Evolutionary conservation across 1,140 invertebrate species (phyloP), one percentile per base, ranked within the genome.

Genomic region (Zaprionus africanus): DNA sequence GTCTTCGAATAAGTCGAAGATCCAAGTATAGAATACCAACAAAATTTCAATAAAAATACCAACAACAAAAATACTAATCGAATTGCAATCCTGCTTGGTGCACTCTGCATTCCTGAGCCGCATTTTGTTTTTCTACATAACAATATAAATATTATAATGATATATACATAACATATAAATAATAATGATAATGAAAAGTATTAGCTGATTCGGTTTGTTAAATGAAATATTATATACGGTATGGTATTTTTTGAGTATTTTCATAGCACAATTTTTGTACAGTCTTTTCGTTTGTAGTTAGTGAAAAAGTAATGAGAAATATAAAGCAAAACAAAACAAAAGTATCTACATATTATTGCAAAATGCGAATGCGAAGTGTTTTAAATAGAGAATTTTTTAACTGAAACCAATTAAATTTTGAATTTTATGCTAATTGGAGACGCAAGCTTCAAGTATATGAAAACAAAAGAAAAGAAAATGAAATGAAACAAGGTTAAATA

Each of bases 181-280:
- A 65, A 68, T 51, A 34, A 31, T 19, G 34, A 49, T 22, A 34
- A 62, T 36, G 24, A 26, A 65, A 66, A 63, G 54, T 57, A 36
- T 65, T 75, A 68, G 43, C 54, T 38, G 41, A n/a, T 66, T 51
- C 43, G 19, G 22, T 67, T 60, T 73, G 41, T 59, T 58, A 41
- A 28, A 24, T 17, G 28, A 26, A 26, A 59, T 15, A 41, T 26
- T 41, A 66, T 38, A 69, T 68, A 82, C 78, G 46, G 46, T 51
- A 51, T 24, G 46, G 46, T 91, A 91, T 87, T 91, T 91, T 90
- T 83, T 83, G 78, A 91, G 88, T 85, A 82, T 91, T 91, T 91
- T 91, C 88, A 85, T 91, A 91, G 88, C 87, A 91, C 88, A 91
- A 91, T 91, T 88, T 91, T 88, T 91, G 84, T 91, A 91, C 82